phyloP scores from a whole-genome alignment of 2,888 invertebrate species.

The Cistogaster globosa region DNA sequence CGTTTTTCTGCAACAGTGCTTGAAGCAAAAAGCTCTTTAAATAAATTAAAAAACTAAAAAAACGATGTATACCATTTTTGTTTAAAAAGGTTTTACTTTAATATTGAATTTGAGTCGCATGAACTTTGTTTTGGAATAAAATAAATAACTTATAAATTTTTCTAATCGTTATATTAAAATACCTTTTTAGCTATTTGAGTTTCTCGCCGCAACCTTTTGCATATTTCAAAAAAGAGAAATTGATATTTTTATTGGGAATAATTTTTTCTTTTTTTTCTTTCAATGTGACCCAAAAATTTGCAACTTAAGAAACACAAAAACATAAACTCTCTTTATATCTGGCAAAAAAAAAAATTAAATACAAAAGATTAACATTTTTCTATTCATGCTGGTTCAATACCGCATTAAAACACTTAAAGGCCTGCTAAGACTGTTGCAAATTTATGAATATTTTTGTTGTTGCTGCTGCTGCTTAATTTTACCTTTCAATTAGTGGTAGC shows the following conservation, averaged over 20 bases:
- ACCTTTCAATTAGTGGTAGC: slow-evolving; percentile 22
- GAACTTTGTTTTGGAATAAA: too few species aligned
- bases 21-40: too few species aligned
- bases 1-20: too few species aligned
- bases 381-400: slow-evolving; percentile 38
- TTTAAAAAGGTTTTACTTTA: too few species aligned
- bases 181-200: too few species aligned
- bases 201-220: too few species aligned
- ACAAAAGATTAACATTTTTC: neutral
- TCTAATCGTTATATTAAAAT: too few species aligned
- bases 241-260: neutral
- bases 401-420: slow-evolving; percentile 65
- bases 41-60: too few species aligned
- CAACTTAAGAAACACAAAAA: neutral
- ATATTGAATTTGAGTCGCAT: too few species aligned
- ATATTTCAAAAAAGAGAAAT: too few species aligned
- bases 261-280: neutral
- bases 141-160: too few species aligned
- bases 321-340: neutral
- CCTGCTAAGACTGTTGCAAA: slow-evolving; percentile 43
- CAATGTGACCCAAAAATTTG: neutral
- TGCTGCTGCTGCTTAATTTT: neutral
- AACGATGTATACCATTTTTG: too few species aligned
- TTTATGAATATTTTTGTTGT: slow-evolving; percentile 23
- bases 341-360: neutral